These are phyloP conservation scores for Galeopsomyia nigrocyanea DNA, from an alignment of 2,888 invertebrate genomes.

Conservation along the genomic window DNA sequence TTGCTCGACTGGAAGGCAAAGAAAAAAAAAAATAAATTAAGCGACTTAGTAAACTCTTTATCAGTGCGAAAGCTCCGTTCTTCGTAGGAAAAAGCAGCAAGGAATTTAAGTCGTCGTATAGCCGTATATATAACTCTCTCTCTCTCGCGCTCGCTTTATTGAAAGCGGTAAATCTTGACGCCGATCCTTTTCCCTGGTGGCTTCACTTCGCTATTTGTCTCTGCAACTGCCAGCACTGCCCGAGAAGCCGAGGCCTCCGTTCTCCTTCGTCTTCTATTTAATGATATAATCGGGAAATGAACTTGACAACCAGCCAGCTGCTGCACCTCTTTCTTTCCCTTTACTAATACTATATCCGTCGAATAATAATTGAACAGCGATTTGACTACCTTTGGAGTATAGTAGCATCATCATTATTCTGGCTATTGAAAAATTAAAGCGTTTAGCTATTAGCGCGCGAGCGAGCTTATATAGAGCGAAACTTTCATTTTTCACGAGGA, in stretches of 20 bases:
- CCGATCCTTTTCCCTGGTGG: slow-evolving; percentile 4
- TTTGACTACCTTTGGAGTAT: too few species aligned
- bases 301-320: too few species aligned
- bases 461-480: too few species aligned
- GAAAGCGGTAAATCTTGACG: slow-evolving; percentile 44
- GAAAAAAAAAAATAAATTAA: slow-evolving; percentile 30
- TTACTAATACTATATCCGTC: too few species aligned
- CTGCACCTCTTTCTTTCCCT: too few species aligned
- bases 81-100: background rate
- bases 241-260: background rate
- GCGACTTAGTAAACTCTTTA: slow-evolving; percentile 25
- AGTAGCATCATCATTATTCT: too few species aligned
- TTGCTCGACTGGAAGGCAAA: slow-evolving; percentile 15
- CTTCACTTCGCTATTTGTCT: too few species aligned
- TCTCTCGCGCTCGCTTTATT: slow-evolving; percentile 35
- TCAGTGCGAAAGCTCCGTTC: background rate
- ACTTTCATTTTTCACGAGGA: too few species aligned
- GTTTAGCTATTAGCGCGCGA: too few species aligned
- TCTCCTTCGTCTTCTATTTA: slow-evolving; percentile 12
- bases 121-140: background rate
- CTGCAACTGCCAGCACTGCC: background rate
- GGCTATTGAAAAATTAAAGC: too few species aligned
- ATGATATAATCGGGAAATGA: background rate
- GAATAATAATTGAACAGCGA: too few species aligned
- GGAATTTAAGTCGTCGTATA: slow-evolving; percentile 14